phyloP scores from a whole-genome alignment of 2,113 vertebrate genomes.

The Boulengerochromis microlepis region DNA sequence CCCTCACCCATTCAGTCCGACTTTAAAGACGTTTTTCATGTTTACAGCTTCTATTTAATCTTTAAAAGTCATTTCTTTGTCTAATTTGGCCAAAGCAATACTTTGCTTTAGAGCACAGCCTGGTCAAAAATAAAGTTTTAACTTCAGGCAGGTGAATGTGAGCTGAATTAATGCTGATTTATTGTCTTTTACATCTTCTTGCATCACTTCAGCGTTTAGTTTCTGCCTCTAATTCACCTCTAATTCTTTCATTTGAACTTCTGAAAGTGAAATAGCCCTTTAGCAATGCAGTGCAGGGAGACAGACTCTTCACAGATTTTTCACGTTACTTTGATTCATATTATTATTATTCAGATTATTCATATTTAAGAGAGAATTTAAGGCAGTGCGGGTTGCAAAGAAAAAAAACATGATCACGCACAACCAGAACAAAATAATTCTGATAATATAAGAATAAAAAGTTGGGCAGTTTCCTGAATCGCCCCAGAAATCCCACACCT shows the following conservation, averaged over 20 bases:
- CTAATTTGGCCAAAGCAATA: not conserved
- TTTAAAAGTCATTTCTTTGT: not conserved
- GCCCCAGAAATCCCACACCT: not conserved
- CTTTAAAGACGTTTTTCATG: not conserved
- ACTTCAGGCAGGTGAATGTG: not conserved
- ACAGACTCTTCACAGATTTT: not conserved
- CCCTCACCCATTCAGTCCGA: not conserved
- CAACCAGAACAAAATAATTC: not conserved
- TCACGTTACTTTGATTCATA: not conserved
- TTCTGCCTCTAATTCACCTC: not conserved
- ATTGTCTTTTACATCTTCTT: not conserved
- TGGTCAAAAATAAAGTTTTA: not conserved
- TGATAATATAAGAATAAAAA: not conserved
- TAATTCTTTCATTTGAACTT: not conserved
- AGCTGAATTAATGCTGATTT: not conserved
- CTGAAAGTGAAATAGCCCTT: not conserved
- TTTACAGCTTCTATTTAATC: not conserved
- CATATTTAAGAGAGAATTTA: not conserved
- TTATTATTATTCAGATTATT: not conserved
- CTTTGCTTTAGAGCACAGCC: not conserved
- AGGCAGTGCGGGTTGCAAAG: not conserved
- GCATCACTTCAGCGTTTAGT: not conserved
- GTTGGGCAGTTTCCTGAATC: not conserved
- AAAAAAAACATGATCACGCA: not conserved
- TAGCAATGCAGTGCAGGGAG: not conserved